phyloP scores from a whole-genome alignment of 2,113 vertebrate species.

The human (Homo sapiens) region GRCh38 chr7:101824501-101825000 shows the following conservation, averaged over 20 bases:
- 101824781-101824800: conserved; percentile 67
- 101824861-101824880: conserved; percentile 24
- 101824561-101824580: neutral
- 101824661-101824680: conserved; percentile 1
- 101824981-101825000: neutral
- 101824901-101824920: conserved; percentile 34
- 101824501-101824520: neutral
- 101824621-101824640: neutral
- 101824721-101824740: conserved; percentile 34
- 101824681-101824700: conserved; percentile 1
- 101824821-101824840: conserved; percentile 56
- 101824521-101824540: neutral
- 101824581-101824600: neutral
- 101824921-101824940: conserved; percentile 46
- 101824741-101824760: conserved; percentile 44
- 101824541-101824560: neutral
- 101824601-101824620: neutral
- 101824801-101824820: conserved; percentile 74
- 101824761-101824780: conserved; percentile 69
- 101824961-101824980: conserved; percentile 13
- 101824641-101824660: neutral
- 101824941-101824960: conserved; percentile 17
- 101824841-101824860: conserved; percentile 41
- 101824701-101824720: neutral
- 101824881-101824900: neutral